These are phyloP conservation scores for Lampris incognitus DNA, from an alignment of 2,113 vertebrate species.

Conservation along the genomic window DNA sequence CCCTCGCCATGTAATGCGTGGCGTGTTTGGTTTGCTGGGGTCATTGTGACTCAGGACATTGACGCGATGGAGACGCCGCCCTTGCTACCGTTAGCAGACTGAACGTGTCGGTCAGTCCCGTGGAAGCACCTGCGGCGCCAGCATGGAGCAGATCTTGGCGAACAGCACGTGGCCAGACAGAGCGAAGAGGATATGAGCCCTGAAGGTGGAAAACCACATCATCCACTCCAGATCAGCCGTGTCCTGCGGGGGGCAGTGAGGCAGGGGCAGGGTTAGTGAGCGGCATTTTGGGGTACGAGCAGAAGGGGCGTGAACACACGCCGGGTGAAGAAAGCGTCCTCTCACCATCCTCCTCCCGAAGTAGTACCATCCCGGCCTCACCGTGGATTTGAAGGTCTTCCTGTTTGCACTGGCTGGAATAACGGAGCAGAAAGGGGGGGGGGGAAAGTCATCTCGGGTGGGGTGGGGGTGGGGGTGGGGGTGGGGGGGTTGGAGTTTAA, in stretches of 20 bases:
- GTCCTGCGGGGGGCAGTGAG: conserved; percentile 79
- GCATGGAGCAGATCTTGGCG: conserved; percentile 93
- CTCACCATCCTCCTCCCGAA: conserved; percentile 96
- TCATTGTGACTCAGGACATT: background rate
- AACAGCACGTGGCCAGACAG: conserved; percentile 94
- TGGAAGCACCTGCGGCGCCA: conserved; percentile 87
- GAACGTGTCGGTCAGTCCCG: background rate
- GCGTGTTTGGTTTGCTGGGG: background rate
- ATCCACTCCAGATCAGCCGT: conserved; percentile 94
- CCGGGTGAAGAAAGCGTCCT: too few species aligned
- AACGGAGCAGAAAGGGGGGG: background rate
- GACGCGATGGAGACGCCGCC: too few species aligned
- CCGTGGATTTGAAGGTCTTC: conserved; percentile 87
- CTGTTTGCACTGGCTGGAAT: conserved; percentile 87
- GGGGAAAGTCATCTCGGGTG: background rate
- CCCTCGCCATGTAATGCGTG: background rate
- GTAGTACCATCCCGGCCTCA: conserved; percentile 93
- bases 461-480: too few species aligned
- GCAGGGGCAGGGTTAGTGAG: background rate
- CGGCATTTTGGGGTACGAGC: background rate
- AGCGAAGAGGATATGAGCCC: conserved; percentile 91
- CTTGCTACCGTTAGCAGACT: too few species aligned
- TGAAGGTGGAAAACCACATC: conserved; percentile 97
- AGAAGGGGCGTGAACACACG: background rate
- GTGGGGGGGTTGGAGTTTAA: too few species aligned